These are phyloP conservation scores for Syngnathus scovelli DNA, from an alignment of 2,113 vertebrate genomes.

Conservation along the genomic window DNA sequence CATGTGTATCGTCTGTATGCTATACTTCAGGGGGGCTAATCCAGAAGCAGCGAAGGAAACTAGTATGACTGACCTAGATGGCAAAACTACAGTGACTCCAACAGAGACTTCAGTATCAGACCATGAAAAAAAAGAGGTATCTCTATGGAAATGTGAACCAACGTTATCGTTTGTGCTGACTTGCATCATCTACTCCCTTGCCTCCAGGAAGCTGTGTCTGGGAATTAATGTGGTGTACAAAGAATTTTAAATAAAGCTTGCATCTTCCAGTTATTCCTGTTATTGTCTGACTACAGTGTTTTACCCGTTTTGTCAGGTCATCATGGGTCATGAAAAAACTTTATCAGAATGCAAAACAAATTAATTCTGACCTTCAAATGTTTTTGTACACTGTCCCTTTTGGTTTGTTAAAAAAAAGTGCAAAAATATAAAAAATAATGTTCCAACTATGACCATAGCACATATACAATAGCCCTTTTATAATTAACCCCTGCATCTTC, in stretches of 20 bases:
- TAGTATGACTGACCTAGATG: slow-evolving; percentile 50
- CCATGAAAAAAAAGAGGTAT: slow-evolving; percentile 48
- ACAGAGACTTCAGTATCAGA: slow-evolving; percentile 16
- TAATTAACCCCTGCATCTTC: too few species aligned
- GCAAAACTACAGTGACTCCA: slow-evolving; percentile 11
- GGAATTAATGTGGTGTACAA: background rate
- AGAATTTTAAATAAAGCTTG: slow-evolving; percentile 3
- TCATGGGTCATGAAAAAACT: too few species aligned
- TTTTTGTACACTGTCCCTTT: too few species aligned
- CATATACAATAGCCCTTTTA: too few species aligned
- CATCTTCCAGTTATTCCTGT: background rate
- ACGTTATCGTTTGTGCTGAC: background rate
- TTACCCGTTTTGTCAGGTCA: background rate
- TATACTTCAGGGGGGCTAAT: slow-evolving; percentile 15
- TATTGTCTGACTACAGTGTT: background rate
- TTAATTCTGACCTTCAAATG: too few species aligned
- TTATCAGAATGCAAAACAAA: too few species aligned
- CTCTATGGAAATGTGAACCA: background rate
- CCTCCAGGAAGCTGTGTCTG: slow-evolving; percentile 33
- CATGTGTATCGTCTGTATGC: background rate
- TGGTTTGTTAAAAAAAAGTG: too few species aligned
- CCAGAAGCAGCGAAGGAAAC: slow-evolving; percentile 38
- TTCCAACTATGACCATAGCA: too few species aligned
- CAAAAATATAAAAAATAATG: too few species aligned
- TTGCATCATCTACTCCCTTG: background rate